phyloP scores from a whole-genome alignment of 2,113 vertebrate species.

The Catagonus wagneri region DNA sequence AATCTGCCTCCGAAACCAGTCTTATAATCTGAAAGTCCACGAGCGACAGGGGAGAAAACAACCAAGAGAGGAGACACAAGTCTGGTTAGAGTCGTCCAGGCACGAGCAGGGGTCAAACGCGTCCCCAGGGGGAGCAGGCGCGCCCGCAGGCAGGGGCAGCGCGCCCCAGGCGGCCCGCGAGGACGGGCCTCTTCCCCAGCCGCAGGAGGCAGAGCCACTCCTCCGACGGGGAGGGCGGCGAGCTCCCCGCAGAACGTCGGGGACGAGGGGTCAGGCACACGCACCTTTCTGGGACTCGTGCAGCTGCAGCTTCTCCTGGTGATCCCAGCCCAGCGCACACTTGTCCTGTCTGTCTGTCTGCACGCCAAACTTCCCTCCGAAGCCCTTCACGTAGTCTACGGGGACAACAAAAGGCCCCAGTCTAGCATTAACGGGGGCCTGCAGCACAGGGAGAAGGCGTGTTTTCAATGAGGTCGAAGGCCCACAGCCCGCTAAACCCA shows the following conservation, averaged over 20 bases:
- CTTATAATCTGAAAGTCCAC: slow-evolving; percentile 94
- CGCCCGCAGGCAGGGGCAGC: no score
- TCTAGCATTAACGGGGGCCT: background rate
- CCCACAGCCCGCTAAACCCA: rapidly evolving
- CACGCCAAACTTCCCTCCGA: slow-evolving; percentile 98
- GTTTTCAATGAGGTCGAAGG: rapidly evolving
- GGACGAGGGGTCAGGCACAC: rapidly evolving
- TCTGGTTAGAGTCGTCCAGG: slow-evolving; percentile 69
- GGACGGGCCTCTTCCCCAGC: background rate
- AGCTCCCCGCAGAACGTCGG: rapidly evolving
- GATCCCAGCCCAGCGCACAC: slow-evolving; percentile 98
- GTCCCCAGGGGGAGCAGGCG: rapidly evolving
- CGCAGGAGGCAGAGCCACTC: background rate
- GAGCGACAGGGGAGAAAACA: slow-evolving; percentile 70
- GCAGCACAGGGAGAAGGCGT: background rate
- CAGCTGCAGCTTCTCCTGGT: slow-evolving; percentile 97
- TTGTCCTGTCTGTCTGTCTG: slow-evolving; percentile 98
- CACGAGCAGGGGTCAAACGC: background rate
- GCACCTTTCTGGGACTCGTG: slow-evolving; percentile 99
- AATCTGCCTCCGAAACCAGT: slow-evolving; percentile 95
- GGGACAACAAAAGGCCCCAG: slow-evolving; percentile 70
- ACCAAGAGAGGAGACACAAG: slow-evolving; percentile 68
- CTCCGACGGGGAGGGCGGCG: background rate
- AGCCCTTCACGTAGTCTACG: slow-evolving; percentile 96
- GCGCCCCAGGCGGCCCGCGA: no score